phyloP scores from a whole-genome alignment of 2,113 vertebrate species.

The Puma concolor region DNA sequence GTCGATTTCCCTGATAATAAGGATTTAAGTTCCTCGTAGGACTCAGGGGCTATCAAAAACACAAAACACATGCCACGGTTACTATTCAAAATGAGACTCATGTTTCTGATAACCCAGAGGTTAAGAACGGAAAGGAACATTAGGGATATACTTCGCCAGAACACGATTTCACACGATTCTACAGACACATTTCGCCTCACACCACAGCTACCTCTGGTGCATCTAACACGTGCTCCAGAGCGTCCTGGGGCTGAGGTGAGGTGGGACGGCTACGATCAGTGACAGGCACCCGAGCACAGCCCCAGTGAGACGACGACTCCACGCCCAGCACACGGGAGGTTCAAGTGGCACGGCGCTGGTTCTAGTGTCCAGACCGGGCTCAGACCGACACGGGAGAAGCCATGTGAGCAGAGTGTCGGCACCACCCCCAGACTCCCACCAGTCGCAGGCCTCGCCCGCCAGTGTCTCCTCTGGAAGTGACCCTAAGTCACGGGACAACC shows the following conservation, averaged over 20 bases:
- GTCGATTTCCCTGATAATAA: conserved; percentile 87
- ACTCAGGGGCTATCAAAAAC: conserved; percentile 89
- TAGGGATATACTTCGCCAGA: no score
- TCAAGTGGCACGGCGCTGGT: neutral
- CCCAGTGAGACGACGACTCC: no score
- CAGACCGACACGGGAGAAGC: neutral
- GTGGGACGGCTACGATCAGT: neutral
- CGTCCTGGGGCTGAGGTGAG: neutral
- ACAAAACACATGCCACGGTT: neutral
- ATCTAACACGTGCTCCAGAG: neutral
- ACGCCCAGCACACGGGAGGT: no score
- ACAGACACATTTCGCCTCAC: neutral
- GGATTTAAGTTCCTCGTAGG: conserved; percentile 85
- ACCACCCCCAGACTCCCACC: neutral
- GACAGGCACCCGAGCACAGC: neutral
- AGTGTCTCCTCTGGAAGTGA: neutral
- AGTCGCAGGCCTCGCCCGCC: fast-evolving
- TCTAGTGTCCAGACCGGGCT: no score
- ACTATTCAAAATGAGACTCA: fast-evolving
- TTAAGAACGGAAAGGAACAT: neutral
- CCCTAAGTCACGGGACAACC: neutral
- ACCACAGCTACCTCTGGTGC: fast-evolving
- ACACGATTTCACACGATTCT: neutral
- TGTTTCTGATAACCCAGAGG: no score
- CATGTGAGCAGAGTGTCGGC: neutral